A percentile compares a stretch with the other conserved stretches of the same genome.
These are phyloP conservation scores for Drosophila willistoni DNA, from an alignment of 1,140 invertebrate species.

Conservation along the genomic window DNA sequence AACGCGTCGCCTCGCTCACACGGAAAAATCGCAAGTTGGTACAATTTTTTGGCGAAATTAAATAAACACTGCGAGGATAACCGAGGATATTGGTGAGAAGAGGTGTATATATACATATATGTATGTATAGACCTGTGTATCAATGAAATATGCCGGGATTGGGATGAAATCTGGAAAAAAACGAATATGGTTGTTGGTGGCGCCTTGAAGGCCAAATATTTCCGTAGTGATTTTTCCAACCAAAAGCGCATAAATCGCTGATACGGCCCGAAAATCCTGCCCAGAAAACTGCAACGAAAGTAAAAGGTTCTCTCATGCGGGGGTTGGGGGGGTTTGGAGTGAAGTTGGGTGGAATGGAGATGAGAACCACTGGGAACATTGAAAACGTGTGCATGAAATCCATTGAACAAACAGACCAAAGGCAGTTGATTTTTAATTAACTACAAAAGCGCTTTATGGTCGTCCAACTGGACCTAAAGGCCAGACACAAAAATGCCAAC, in stretches of 20 bases:
- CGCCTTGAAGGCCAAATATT: slow-evolving; percentile 68
- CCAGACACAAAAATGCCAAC: slow-evolving; percentile 35
- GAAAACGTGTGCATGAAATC: slow-evolving; percentile 82
- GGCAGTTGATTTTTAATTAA: slow-evolving; percentile 83
- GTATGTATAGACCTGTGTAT: slow-evolving; percentile 3
- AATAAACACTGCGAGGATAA: slow-evolving; percentile 61
- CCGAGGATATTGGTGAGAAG: slow-evolving; percentile 14
- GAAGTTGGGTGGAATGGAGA: neutral
- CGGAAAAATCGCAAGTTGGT: slow-evolving; percentile 55
- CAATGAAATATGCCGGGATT: slow-evolving; percentile 23
- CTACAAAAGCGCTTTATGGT: slow-evolving; percentile 79
- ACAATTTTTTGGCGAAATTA: slow-evolving; percentile 71
- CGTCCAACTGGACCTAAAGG: slow-evolving; percentile 20
- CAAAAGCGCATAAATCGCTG: slow-evolving; percentile 82
- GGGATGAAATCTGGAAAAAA: slow-evolving; percentile 22
- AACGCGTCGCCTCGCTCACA: slow-evolving; percentile 52
- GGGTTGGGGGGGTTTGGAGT: neutral
- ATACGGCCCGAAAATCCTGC: slow-evolving; percentile 62
- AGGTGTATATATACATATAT: slow-evolving; percentile 5
- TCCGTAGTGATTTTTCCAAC: slow-evolving; percentile 73
- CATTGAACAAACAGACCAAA: slow-evolving; percentile 82
- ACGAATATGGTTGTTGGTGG: slow-evolving; percentile 46
- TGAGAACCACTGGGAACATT: slow-evolving; percentile 8
- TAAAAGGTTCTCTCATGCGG: neutral
- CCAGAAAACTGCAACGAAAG: slow-evolving; percentile 9